Conservation (phyloP, 2,888 invertebrate species). For the Eilema depressum region DNA sequence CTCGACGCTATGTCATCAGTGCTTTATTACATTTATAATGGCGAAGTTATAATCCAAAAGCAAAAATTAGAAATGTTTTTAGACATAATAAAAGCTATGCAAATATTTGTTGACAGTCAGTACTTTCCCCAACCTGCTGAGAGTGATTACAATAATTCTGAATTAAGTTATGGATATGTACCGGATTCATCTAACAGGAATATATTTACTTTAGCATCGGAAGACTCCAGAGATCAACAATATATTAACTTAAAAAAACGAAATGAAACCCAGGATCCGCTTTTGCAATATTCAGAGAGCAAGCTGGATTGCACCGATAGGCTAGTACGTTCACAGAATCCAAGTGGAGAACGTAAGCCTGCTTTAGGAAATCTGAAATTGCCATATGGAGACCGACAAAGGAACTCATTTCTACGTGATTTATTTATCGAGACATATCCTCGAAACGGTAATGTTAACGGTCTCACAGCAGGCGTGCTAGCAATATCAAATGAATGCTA, state of each 20-base stretch:
- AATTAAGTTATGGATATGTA: slow-evolving; percentile 39
- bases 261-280: slow-evolving; percentile 48
- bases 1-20: slow-evolving; percentile 88
- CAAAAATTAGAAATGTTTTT: slow-evolving; percentile 87
- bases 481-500: slow-evolving; percentile 80
- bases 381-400: slow-evolving; percentile 72
- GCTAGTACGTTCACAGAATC: slow-evolving; percentile 57
- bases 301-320: slow-evolving; percentile 61
- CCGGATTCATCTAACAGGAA: slow-evolving; percentile 41
- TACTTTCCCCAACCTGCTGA: slow-evolving; percentile 59
- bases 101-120: slow-evolving; percentile 74
- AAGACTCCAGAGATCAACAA: slow-evolving; percentile 49
- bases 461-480: slow-evolving; percentile 76
- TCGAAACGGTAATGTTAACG: slow-evolving; percentile 82
- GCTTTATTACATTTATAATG: slow-evolving; percentile 90
- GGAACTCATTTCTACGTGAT: slow-evolving; percentile 79
- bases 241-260: slow-evolving; percentile 66
- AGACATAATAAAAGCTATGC: slow-evolving; percentile 82
- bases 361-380: slow-evolving; percentile 72
- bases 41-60: slow-evolving; percentile 87
- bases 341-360: slow-evolving; percentile 59
- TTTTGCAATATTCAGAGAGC: slow-evolving; percentile 55
- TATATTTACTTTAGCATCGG: slow-evolving; percentile 57
- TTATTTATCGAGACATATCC: slow-evolving; percentile 82
- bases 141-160: slow-evolving; percentile 37